Percentiles rank a stretch among this genome's conserved stretches.
Conservation (phyloP, 2,888 invertebrate species). For the Rhyacophila evoluta region DNA sequence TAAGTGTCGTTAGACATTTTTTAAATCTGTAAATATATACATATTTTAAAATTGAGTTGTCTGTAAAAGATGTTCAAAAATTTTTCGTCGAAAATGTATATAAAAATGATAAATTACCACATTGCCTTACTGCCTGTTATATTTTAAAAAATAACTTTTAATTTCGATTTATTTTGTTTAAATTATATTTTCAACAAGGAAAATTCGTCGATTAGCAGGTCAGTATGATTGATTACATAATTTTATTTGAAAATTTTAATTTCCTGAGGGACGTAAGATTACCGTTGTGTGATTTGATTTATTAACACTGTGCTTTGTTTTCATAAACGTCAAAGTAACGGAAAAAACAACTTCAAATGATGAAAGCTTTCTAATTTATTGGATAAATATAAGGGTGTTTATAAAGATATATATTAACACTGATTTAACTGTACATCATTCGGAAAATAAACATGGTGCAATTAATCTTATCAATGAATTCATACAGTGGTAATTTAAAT, state of each 20-base stretch:
- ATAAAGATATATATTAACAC: too few species aligned
- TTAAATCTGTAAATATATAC: too few species aligned
- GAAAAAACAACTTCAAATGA: not conserved
- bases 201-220: slow-evolving; percentile 53
- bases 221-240: slow-evolving; percentile 55
- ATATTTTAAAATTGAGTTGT: too few species aligned
- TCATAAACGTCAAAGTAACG: slow-evolving; percentile 37
- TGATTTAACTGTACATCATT: too few species aligned
- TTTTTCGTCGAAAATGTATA: too few species aligned
- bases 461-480: too few species aligned
- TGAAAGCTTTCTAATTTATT: slow-evolving; percentile 15
- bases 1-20: too few species aligned
- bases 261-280: slow-evolving; percentile 46
- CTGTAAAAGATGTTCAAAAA: too few species aligned
- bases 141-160: not conserved
- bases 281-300: slow-evolving; percentile 53
- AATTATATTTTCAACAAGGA: slow-evolving; percentile 56
- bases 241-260: slow-evolving; percentile 52
- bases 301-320: slow-evolving; percentile 54
- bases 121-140: too few species aligned
- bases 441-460: too few species aligned
- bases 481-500: too few species aligned
- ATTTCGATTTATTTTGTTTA: slow-evolving; percentile 30
- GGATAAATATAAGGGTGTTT: not conserved
- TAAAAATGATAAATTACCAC: too few species aligned